These are phyloP conservation scores for Lepilemur septentrionalis DNA, from an alignment of 2,797 vertebrate species.

Conservation along the genomic window DNA sequence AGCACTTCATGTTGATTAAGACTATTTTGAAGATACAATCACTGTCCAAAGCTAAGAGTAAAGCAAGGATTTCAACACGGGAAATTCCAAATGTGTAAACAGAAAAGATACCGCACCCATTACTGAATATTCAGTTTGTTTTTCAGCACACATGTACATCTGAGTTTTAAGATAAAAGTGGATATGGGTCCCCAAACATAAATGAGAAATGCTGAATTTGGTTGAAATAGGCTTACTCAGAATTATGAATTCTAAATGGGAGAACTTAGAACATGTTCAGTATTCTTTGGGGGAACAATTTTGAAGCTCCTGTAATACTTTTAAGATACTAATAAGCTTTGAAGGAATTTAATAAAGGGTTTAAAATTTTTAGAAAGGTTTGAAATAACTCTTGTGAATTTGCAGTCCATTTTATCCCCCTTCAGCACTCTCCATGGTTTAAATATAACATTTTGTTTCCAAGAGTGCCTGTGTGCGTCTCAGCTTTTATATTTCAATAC, in stretches of 20 bases:
- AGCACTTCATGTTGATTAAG: not conserved
- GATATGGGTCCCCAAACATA: not conserved
- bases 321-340: not conserved
- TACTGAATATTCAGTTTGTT: not conserved
- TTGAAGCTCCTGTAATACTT: not conserved
- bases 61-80: not conserved
- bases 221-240: not conserved
- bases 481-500: not conserved
- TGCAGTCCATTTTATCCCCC: not conserved
- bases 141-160: not conserved
- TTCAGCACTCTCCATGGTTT: not conserved
- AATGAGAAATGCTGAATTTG: not conserved
- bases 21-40: constrained; percentile 11
- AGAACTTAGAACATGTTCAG: not conserved
- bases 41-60: not conserved
- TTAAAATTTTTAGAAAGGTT: not conserved
- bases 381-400: not conserved
- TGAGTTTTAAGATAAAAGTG: not conserved
- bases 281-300: not conserved
- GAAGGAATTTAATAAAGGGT: not conserved
- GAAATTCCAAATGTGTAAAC: constrained; percentile 16
- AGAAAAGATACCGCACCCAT: constrained; percentile 53
- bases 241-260: not conserved
- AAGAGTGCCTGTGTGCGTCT: rapidly evolving
- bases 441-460: not conserved